These are phyloP conservation scores for Dendrocincla tyrannina DNA, from an alignment of 2,797 vertebrate species.

Conservation along the genomic window DNA sequence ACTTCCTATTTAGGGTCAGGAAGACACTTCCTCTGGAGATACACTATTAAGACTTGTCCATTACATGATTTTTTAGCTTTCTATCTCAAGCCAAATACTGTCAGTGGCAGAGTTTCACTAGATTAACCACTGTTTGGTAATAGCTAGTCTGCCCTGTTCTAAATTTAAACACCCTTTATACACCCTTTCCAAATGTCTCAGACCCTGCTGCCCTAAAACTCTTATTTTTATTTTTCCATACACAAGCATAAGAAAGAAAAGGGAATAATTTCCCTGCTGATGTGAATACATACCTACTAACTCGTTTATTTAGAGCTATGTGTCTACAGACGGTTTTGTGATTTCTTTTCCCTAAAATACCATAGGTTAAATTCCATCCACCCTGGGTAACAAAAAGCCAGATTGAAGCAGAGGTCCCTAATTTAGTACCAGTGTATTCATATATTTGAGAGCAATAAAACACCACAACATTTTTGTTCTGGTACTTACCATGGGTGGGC, in stretches of 20 bases:
- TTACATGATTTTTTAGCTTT: not conserved
- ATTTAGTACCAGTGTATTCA: not conserved
- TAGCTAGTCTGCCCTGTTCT: not conserved
- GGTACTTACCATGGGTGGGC: not conserved
- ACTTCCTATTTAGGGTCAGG: slow-evolving; percentile 2
- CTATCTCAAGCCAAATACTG: not conserved
- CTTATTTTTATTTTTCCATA: not conserved
- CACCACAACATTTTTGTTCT: not conserved
- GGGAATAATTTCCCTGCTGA: not conserved
- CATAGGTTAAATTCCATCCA: not conserved
- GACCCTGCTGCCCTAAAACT: not conserved
- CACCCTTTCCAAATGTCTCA: not conserved
- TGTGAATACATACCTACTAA: not conserved
- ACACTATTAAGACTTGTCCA: not conserved
- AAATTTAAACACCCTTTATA: not conserved
- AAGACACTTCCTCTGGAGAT: not conserved
- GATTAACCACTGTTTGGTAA: not conserved
- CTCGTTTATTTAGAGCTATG: not conserved
- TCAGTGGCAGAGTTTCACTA: not conserved
- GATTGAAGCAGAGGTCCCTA: not conserved
- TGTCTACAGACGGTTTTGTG: not conserved
- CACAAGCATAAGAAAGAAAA: not conserved
- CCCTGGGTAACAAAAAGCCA: not conserved
- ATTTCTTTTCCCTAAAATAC: not conserved
- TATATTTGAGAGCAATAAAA: not conserved